Evolutionary conservation across 2,888 invertebrate genomes (phyloP).

Genomic region (Drosophila buzzatii): DNA sequence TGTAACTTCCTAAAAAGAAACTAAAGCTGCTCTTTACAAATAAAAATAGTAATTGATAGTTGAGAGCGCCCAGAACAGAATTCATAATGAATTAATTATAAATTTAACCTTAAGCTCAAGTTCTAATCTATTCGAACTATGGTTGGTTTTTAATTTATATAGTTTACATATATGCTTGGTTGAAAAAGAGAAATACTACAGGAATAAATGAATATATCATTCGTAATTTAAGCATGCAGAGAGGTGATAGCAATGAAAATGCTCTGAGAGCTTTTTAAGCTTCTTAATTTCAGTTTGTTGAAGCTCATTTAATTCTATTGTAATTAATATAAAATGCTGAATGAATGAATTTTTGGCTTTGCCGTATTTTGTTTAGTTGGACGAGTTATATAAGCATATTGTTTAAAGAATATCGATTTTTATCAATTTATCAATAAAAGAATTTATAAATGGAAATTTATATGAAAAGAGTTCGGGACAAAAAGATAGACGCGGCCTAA

Average conservation of each 20-base stretch:
- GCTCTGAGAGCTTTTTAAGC: background rate
- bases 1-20: too few relatives aligned
- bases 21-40: too few relatives aligned
- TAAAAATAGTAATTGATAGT: background rate
- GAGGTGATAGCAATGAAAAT: background rate
- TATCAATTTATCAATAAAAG: too few relatives aligned
- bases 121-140: background rate
- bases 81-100: background rate
- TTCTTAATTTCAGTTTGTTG: background rate
- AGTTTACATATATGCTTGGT: too few relatives aligned
- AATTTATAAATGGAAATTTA: too few relatives aligned
- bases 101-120: background rate
- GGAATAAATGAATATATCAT: too few relatives aligned
- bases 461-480: too few relatives aligned
- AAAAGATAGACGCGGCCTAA: too few relatives aligned
- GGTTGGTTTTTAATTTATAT: too few relatives aligned
- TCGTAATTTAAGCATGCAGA: background rate
- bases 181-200: too few relatives aligned
- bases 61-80: background rate
- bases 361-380: slow-evolving; percentile 19
- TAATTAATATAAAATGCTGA: slow-evolving; percentile 60
- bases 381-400: background rate
- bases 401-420: background rate
- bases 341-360: slow-evolving; percentile 7
- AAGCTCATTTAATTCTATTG: slow-evolving; percentile 7